Base-by-base conservation (phyloP, 2,888 invertebrate genomes). In the Nipponacmea schrenckii region DNA sequence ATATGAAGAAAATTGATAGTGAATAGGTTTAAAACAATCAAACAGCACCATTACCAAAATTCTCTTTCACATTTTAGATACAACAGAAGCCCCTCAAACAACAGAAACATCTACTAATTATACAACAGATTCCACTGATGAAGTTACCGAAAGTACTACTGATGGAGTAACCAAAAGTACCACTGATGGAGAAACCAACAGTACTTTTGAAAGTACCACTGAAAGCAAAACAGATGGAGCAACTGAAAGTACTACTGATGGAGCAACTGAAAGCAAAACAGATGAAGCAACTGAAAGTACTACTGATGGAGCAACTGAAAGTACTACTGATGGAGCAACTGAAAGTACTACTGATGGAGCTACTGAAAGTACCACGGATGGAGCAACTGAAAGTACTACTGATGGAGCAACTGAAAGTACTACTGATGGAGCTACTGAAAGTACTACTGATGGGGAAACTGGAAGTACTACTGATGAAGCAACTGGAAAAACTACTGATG, bases 231-330 rank as follows among this genome's bases (percentile, higher is more conserved):
- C 69, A 17, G 27, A n/a, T 14, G 15, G 17, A 15, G 10, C 12
- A 67, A 46, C 24, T 7, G 27, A 3, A 56, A 72, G 10, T 39
- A 39, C 65, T 20, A 64, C 71, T 31, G n/a, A 62, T n/a, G 50
- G 64, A 39, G 44, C 62, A 20, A 71, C 63, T 20, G 50, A 39
- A 39, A 39, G 39, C 56, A 62, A 45, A 64, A 71, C 69, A 31
- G 24, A 8, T 56, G 56, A 14, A 20, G 2, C 17, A 50, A 50
- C 50, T 50, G 50, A 50, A 50, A 50, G 20, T n/a, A 20, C 20
- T 20, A 50, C 50, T n/a, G 50, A n/a, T 50, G 50, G 20, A 50
- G 12, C n/a, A 20, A 56, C 56, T 14, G 56, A 20, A 56, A 56
- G 2, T 56, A 56, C 20, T 0, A n/a, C 56, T 10, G 20, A n/a